Evolutionary conservation across 35 echinoderm and acorn worm genomes (phyloP), one percentile per base, ranked within the genome.

Genomic region (Hemicentrotus pulcherrimus): DNA sequence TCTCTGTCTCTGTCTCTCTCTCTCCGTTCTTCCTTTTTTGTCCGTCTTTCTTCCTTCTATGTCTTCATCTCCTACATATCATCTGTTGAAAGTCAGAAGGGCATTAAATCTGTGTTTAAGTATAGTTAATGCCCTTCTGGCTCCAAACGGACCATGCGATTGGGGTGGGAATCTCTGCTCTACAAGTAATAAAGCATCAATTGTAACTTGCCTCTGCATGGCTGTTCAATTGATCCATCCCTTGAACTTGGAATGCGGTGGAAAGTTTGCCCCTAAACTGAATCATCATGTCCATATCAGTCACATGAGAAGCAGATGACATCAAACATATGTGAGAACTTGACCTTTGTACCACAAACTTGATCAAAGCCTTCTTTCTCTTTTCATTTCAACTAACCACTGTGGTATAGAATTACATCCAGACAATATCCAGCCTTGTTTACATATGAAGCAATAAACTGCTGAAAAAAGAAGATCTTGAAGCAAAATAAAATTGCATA

Each of bases 281-380:
- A 78, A 28, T 78, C 65, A 78, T 78, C 65, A 78, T 78, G 65
- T 78, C 65, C 28, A 78, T 22, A 78, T 78, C 65, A 78, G 65
- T 78, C 65, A 78, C 65, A 78, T 78, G 65, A 78, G 65, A 78
- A 78, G 65, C 65, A 78, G 65, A 78, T 78, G 65, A 78, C 65
- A 78, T 78, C 65, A 78, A n/a, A 78, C 65, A 70, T 78, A 28
- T 78, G 22, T 78, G 65, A 78, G 65, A 78, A 78, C 22, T 78
- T 78, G 65, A 78, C 19, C 65, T 22, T 78, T 78, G 65, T 22
- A 78, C 22, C 65, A 2, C 6, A 8, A 2, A 11, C 50, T 13
- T 78, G 19, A 78, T 28, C 65, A 78, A 6, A 78, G 65, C 65
- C 65, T n/a, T 78, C 65, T 78, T 78, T 78, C 65, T 78, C 65